phyloP scores from a whole-genome alignment of 2,113 vertebrate species.

The Megatriorchis doriae region DNA sequence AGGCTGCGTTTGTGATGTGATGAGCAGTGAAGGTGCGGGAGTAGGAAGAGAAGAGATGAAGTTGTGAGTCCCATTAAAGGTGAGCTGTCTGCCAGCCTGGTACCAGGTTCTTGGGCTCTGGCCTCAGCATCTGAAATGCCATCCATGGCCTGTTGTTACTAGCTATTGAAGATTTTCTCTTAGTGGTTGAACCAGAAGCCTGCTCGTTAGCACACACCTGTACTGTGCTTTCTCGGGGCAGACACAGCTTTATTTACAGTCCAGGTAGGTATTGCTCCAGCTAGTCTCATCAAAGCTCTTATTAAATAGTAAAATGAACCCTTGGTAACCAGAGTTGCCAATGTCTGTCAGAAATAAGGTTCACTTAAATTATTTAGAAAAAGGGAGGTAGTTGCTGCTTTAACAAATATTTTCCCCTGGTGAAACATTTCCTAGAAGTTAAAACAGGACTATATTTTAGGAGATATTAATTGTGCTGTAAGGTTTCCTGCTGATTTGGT shows the following conservation, averaged over 20 bases:
- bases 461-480: background rate
- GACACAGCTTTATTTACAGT: background rate
- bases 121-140: background rate
- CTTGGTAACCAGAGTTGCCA: background rate
- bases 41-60: background rate
- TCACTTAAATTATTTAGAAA: background rate
- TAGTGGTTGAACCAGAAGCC: background rate
- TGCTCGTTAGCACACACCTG: fast-evolving
- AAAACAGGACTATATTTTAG: background rate
- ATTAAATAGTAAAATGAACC: background rate
- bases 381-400: background rate
- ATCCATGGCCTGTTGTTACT: background rate
- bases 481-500: background rate
- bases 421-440: background rate
- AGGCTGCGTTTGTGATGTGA: background rate
- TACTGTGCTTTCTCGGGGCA: background rate
- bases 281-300: background rate
- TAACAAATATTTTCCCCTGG: background rate
- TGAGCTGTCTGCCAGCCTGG: background rate
- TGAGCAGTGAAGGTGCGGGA: background rate
- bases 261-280: background rate
- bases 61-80: background rate
- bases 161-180: background rate
- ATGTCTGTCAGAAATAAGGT: background rate
- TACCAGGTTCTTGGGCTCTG: background rate